A percentile compares a stretch with the other conserved stretches of the same genome.
Conservation (phyloP, 35 echinoderm and acorn worm genomes). For the Stichopus chloronotus region DNA sequence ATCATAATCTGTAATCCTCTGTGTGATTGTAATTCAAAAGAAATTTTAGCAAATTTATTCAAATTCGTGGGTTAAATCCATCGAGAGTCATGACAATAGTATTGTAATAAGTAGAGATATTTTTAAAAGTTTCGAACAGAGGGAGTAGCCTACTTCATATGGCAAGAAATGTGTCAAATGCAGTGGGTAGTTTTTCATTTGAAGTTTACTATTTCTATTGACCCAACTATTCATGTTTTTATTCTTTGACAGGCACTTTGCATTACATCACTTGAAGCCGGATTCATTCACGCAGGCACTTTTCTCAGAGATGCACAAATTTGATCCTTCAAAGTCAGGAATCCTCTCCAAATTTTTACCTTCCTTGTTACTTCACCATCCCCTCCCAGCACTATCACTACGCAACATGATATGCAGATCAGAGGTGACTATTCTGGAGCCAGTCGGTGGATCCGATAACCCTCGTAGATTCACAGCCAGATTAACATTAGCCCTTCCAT, state of each 20-base stretch:
- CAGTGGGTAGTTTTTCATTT: no score
- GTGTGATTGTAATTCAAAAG: no score
- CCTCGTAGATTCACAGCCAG: constrained; percentile 88
- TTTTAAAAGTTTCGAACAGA: no score
- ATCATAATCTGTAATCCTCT: no score
- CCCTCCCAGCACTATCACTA: constrained; percentile 70
- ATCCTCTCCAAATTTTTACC: constrained; percentile 95
- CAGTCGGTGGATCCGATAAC: constrained; percentile 89
- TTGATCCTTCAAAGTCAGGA: constrained; percentile 77
- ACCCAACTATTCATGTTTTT: neutral
- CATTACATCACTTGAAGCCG: constrained; percentile 51
- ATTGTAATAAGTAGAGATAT: no score
- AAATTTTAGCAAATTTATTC: no score
- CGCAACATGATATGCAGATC: constrained; percentile 77
- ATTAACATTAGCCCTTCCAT: constrained; percentile 62
- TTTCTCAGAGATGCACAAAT: constrained; percentile 94
- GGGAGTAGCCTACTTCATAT: no score
- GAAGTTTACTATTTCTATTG: no score
- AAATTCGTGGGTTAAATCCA: no score
- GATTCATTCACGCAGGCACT: constrained; percentile 85
- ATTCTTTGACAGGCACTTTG: constrained; percentile 65
- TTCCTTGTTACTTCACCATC: constrained; percentile 81
- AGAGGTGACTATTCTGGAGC: constrained; percentile 72
- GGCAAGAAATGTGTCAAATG: no score
- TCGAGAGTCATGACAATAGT: no score